phyloP scores from a whole-genome alignment of 2,113 vertebrate species.

The Elephas maximus region DNA sequence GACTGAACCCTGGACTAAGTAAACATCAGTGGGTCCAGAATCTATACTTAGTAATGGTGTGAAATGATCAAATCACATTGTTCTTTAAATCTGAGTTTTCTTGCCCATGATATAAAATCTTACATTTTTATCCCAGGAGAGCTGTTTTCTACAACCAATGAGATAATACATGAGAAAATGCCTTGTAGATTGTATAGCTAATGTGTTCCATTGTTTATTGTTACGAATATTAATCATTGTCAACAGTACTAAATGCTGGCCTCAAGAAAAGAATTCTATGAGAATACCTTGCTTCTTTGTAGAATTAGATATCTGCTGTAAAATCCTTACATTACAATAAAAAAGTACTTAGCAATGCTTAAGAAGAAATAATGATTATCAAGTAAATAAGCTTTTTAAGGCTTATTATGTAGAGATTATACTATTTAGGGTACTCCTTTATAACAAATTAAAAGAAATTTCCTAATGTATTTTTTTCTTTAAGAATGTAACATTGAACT shows the following conservation, averaged over 20 bases:
- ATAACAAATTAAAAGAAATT: slow-evolving; percentile 32
- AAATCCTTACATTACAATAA: slow-evolving; percentile 26
- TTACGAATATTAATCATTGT: not conserved
- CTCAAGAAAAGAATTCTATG: slow-evolving; percentile 1
- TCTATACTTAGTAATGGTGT: not conserved
- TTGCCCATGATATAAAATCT: not conserved
- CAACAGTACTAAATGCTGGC: not conserved
- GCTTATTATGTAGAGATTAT: not conserved
- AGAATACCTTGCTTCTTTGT: slow-evolving; percentile 9
- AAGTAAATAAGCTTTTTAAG: slow-evolving; percentile 37
- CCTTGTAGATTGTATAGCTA: not conserved
- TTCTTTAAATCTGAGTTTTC: not conserved
- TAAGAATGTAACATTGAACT: not conserved
- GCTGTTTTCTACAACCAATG: not conserved
- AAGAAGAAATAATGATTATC: slow-evolving; percentile 25
- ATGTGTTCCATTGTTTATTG: not conserved
- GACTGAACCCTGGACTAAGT: not conserved
- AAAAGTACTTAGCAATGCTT: not conserved
- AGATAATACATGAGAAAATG: not conserved
- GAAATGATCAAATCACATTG: not conserved
- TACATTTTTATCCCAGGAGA: not conserved
- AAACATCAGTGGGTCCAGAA: not conserved
- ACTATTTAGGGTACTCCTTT: not conserved
- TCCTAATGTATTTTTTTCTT: not conserved
- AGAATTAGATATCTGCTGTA: slow-evolving; percentile 16